Evolutionary conservation across 2,797 vertebrate species (phyloP).

Genomic region (Danio albolineatus): DNA sequence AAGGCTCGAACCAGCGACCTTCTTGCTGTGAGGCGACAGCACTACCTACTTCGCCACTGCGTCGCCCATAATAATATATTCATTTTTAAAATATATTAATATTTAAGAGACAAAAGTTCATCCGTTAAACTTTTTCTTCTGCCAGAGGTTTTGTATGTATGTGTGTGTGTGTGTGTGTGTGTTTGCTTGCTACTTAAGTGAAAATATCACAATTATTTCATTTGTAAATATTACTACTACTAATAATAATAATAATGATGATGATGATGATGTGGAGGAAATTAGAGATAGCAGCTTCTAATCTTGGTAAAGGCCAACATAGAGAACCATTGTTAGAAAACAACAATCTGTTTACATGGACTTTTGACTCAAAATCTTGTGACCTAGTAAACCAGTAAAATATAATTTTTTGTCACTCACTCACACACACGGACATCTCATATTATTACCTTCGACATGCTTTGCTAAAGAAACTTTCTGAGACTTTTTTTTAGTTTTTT

Average conservation of each 20-base stretch:
- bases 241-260: no score
- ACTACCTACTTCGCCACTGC: no score
- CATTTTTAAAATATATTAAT: neutral
- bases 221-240: no score
- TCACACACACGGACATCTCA: no score
- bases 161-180: neutral
- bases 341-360: no score
- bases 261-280: neutral
- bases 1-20: no score
- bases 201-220: neutral
- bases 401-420: no score
- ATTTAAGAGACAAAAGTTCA: neutral
- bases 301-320: neutral
- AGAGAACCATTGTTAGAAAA: neutral
- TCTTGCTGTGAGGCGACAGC: no score
- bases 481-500: neutral
- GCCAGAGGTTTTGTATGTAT: neutral
- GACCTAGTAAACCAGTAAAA: neutral
- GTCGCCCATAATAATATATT: no score
- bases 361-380: neutral
- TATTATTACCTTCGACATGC: no score
- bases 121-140: neutral
- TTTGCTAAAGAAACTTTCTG: no score
- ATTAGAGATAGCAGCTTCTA: neutral
- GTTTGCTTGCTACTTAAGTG: neutral